Evolutionary conservation across 2,797 vertebrate species (phyloP).

Genomic region (Lepilemur septentrionalis): DNA sequence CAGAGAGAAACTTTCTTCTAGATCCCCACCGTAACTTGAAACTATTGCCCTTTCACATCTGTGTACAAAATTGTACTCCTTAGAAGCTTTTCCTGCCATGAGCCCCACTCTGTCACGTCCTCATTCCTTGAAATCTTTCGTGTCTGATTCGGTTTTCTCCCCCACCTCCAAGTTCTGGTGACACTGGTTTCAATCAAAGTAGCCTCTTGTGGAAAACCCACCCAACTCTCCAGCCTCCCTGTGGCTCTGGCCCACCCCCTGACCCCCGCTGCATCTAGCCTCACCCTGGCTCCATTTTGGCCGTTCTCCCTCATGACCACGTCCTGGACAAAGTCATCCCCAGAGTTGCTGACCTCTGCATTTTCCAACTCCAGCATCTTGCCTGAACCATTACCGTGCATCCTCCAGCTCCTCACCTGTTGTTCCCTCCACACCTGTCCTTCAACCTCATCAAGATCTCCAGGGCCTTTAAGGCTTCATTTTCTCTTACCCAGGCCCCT

Average conservation of each 20-base stretch:
- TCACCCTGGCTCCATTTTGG: no score
- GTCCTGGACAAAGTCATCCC: neutral
- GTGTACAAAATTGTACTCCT: neutral
- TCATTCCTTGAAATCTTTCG: neutral
- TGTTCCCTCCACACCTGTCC: neutral
- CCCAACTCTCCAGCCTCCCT: neutral
- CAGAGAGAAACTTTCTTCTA: neutral
- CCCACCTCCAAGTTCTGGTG: neutral
- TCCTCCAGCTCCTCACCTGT: neutral
- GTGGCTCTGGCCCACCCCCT: neutral
- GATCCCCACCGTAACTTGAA: neutral
- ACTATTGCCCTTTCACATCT: neutral
- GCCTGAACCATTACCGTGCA: fast-evolving
- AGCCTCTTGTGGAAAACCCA: neutral
- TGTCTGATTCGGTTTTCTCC: neutral
- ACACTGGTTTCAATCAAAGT: neutral
- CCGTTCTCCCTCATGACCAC: fast-evolving
- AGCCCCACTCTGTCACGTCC: no score
- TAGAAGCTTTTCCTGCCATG: neutral
- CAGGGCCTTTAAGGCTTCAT: neutral
- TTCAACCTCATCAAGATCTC: neutral
- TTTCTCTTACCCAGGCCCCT: neutral
- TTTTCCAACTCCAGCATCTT: neutral
- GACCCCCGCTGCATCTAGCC: neutral
- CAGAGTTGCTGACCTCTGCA: neutral